Base-by-base conservation (phyloP, 2,888 invertebrate species). In the Brachypalpus laphriformis region DNA sequence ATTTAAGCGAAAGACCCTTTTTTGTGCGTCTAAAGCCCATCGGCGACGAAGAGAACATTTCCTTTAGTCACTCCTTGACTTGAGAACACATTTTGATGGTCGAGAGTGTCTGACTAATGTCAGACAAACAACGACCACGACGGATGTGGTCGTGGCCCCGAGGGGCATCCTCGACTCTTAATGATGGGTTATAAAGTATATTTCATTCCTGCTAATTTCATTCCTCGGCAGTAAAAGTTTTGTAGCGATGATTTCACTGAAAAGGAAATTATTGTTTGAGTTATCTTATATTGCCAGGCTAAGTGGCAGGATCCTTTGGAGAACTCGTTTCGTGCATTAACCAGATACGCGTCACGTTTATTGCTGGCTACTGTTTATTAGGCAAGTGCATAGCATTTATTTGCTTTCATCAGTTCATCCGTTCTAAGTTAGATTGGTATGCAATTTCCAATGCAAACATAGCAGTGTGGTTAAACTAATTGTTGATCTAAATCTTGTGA, bases 401-500 rank as follows among this genome's bases (percentile, higher is more conserved):
- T 68, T 74, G 80, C 80, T 65, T 65, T 68, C 68, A 70, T 80
- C 83, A 83, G 42, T 68, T 80, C 80, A 80, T 68, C 83, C 68
- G 80, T 83, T 80, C 63, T 42, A 56, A 49, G 42, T 74, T 47
- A 65, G 68, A 83, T 70, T 80, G 68, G 68, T 66, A 57, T 49
- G 63, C 56, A 70, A 80, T 80, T 70, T 80, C 16, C 57, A 61
- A 63, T 8, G 74, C 72, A 83, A 83, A 83, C 80, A 83, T 16
- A 51, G 54, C 25, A 20, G 74, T 56, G 61, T 72, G 66, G 82
- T 83, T 78, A 72, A 42, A 61, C 78, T 74, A 83, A 83, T 83
- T 83, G 78, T 70, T 68, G 83, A 80, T 83, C 80, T 80, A 74
- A 74, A 83, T 83, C 83, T 80, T 68, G 63, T 51, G 68, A 56